Evolutionary conservation across 2,113 vertebrate genomes (phyloP).

Genomic region (Willisornis vidua): DNA sequence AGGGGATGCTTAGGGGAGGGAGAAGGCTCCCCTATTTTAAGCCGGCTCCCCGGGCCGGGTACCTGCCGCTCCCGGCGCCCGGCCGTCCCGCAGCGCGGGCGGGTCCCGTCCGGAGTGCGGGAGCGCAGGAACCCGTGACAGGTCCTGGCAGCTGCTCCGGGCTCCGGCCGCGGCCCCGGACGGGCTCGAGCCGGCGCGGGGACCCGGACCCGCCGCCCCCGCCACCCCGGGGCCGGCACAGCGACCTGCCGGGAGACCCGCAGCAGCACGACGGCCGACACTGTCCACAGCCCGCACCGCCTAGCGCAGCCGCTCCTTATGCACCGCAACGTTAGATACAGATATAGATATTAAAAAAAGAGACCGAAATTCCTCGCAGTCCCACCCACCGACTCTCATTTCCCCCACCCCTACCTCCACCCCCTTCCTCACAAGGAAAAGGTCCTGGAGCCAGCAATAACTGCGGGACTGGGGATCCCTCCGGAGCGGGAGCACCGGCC

Average conservation of each 20-base stretch:
- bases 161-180: neutral
- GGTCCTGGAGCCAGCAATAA: neutral
- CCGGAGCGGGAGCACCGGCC: neutral
- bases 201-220: neutral
- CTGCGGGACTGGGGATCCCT: neutral
- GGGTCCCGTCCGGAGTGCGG: neutral
- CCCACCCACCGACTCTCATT: slow-evolving; percentile 58
- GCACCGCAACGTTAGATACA: slow-evolving; percentile 28
- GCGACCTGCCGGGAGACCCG: neutral
- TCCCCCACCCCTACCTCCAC: slow-evolving; percentile 58
- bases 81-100: neutral
- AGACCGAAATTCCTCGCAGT: slow-evolving; percentile 43
- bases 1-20: too few relatives aligned
- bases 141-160: neutral
- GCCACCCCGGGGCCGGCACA: neutral
- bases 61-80: neutral
- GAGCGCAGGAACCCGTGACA: neutral
- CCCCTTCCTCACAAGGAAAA: slow-evolving; percentile 60
- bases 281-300: neutral
- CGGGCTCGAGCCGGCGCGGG: neutral
- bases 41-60: neutral
- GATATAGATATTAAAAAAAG: slow-evolving; percentile 55
- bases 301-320: neutral
- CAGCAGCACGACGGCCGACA: neutral
- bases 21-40: neutral